A percentile compares a stretch with the other conserved stretches of the same genome.
phyloP scores from a whole-genome alignment of 2,113 vertebrate species.

The Tragulus kanchil region DNA sequence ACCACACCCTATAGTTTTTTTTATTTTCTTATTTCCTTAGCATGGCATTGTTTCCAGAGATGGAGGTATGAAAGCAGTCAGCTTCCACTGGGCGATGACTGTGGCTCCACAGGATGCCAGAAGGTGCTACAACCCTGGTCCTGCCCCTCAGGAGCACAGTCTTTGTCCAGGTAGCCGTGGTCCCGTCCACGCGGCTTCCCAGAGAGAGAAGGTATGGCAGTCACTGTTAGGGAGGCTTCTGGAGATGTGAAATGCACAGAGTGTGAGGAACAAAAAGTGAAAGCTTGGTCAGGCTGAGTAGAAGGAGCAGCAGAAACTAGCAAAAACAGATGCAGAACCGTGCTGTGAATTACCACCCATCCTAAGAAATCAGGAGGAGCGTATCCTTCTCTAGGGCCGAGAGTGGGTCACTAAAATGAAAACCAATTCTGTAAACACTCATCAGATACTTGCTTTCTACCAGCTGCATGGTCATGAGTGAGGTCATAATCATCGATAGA shows the following conservation, averaged over 20 bases:
- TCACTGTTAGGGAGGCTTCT: not conserved
- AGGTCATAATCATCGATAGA: not conserved
- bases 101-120: not conserved
- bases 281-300: not conserved
- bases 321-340: not conserved
- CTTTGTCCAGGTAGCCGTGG: not conserved
- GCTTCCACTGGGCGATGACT: constrained; percentile 55
- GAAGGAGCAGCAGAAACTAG: not conserved
- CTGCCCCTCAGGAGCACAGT: not conserved
- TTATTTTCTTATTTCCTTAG: too few species aligned
- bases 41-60: constrained; percentile 83
- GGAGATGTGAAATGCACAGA: not conserved
- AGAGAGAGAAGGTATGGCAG: not conserved
- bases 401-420: not conserved
- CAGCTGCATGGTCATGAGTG: not conserved
- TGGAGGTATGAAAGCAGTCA: not conserved
- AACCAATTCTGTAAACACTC: not conserved
- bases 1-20: too few species aligned
- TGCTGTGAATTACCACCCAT: not conserved
- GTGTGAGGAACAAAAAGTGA: constrained; percentile 54
- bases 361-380: not conserved
- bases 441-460: not conserved
- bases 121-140: rapidly evolving
- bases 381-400: not conserved
- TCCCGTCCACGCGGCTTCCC: not conserved